These are phyloP conservation scores for Proterorhinus semilunaris DNA, from an alignment of 2,113 vertebrate genomes.

Conservation along the genomic window DNA sequence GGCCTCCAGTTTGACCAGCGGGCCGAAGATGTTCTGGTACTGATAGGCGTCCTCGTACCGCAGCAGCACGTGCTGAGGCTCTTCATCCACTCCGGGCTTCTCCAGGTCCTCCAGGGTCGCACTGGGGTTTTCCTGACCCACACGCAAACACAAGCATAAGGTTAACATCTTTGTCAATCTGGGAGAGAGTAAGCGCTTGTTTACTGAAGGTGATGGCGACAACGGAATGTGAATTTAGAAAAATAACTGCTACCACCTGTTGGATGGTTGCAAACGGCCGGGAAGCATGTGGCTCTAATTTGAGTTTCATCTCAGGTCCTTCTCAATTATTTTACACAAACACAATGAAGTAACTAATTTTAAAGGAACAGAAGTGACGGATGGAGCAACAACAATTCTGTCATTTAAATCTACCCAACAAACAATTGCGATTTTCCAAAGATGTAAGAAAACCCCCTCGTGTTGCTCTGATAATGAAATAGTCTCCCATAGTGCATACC, in stretches of 20 bases:
- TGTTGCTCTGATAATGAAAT: no score
- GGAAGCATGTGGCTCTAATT: neutral
- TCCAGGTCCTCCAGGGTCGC: constrained; percentile 93
- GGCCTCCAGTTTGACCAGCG: constrained; percentile 93
- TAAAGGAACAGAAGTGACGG: no score
- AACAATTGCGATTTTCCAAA: no score
- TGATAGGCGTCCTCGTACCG: constrained; percentile 95
- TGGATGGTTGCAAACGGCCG: neutral
- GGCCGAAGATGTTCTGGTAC: constrained; percentile 96
- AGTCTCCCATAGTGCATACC: constrained; percentile 59
- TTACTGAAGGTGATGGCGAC: neutral
- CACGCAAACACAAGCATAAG: neutral
- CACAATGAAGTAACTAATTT: neutral
- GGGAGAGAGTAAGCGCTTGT: neutral
- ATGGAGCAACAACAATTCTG: constrained; percentile 26
- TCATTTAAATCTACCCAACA: no score
- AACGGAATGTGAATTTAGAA: neutral
- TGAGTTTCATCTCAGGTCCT: neutral
- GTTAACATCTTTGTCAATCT: neutral
- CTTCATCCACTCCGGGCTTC: constrained; percentile 93
- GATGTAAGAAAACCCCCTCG: no score
- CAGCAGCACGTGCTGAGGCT: constrained; percentile 90
- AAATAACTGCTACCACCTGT: neutral
- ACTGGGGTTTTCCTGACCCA: constrained; percentile 88
- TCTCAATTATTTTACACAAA: neutral